Percentiles rank a stretch among this genome's conserved stretches.
These are phyloP conservation scores for Chamaea fasciata DNA, from an alignment of 2,113 vertebrate species.

Conservation along the genomic window DNA sequence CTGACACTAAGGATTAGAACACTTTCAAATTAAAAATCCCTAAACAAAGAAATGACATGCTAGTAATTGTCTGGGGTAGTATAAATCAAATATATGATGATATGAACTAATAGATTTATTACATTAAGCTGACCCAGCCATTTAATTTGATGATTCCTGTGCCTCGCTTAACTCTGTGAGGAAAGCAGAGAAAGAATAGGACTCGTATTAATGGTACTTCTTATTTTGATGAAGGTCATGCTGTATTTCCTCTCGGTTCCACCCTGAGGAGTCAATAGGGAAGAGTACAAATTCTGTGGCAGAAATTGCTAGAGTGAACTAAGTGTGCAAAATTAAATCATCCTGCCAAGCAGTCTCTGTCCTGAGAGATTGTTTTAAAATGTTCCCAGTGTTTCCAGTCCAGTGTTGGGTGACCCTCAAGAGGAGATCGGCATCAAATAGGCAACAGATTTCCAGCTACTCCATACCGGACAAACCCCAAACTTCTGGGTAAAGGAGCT, in stretches of 20 bases:
- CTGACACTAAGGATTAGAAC: slow-evolving; percentile 70
- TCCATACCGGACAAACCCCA: not conserved
- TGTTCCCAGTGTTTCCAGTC: not conserved
- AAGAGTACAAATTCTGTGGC: not conserved
- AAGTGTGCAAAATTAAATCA: not conserved
- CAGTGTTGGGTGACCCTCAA: not conserved
- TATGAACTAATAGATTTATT: slow-evolving; percentile 62
- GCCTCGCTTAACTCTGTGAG: not conserved
- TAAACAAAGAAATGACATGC: slow-evolving; percentile 67
- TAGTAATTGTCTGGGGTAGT: slow-evolving; percentile 57
- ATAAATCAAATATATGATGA: slow-evolving; percentile 64
- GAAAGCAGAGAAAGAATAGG: slow-evolving; percentile 7
- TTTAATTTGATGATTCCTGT: slow-evolving; percentile 47
- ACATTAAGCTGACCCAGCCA: slow-evolving; percentile 49
- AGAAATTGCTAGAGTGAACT: not conserved
- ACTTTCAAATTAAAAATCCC: slow-evolving; percentile 68
- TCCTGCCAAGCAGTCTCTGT: not conserved
- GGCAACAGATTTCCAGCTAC: not conserved
- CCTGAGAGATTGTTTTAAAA: not conserved
- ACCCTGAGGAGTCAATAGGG: not conserved
- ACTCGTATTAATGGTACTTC: not conserved
- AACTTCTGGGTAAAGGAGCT: not conserved
- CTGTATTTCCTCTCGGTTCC: not conserved
- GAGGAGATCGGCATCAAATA: not conserved
- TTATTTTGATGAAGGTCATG: slow-evolving; percentile 3